Base-by-base conservation (phyloP, 2,113 vertebrate genomes). In the Pyxicephalus adspersus region DNA sequence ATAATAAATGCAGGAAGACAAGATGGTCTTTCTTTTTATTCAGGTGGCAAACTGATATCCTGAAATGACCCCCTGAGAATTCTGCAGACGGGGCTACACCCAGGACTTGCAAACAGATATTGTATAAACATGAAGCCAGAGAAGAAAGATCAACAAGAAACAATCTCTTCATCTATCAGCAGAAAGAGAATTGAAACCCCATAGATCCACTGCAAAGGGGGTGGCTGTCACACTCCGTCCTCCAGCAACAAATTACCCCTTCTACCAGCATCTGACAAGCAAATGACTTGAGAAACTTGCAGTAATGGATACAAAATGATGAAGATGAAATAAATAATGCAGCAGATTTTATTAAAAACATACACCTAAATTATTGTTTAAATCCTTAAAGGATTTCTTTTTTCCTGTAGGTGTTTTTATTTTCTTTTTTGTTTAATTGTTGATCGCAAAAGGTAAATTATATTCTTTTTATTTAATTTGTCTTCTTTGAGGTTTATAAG, bases 251-350 rank as follows among this genome's bases (percentile, higher is more conserved):
- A 50, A 70, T 60, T 57, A 68, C 65, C 52, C 16, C 31, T 70
- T 51, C 77, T 38, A 7, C 57, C 22, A 8, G 65, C 22, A 20
- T 9, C 65, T 80, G 77, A 70, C 77, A 70, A 60, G 55, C 28
- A 70, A 80, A 80, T 80, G 60, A 58, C 65, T 55, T n/a, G 64
- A 60, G 65, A 80, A 70, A 80, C 50, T 58, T 45, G 17, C 54
- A 8, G 54, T 61, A 80, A 80, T 68, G 77, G 77, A 80, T 60
- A 31, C 65, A 80, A 80, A 66, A 60, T 70, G 51, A 26, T 13
- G 18, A 71, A 28, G 67, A 80, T 61, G 13, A 71, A 71, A 68
- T 38, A 79, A 67, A 79, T 58, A 60, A 65, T 22, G 15, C 19
- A 54, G 45, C 19, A 31, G 13, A 45, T 34, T 71, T 13, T 60